These are phyloP conservation scores for Barbus barbus DNA, from an alignment of 2,113 vertebrate genomes.

Conservation along the genomic window DNA sequence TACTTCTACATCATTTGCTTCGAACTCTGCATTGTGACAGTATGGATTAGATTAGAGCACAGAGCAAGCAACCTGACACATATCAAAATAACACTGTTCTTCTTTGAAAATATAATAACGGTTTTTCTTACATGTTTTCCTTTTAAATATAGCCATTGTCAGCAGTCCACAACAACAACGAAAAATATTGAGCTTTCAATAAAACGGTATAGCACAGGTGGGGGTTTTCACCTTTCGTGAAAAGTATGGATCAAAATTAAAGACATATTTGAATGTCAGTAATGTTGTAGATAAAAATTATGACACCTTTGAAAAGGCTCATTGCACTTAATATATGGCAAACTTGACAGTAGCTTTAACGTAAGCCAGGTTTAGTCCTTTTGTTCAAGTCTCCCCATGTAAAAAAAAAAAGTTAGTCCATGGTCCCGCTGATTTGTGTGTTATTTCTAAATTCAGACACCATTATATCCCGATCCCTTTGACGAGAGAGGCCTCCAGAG, in stretches of 20 bases:
- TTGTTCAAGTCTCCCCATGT: conserved; percentile 74
- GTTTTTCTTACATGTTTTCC: conserved; percentile 64
- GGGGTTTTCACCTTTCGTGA: conserved; percentile 64
- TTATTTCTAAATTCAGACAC: conserved; percentile 51
- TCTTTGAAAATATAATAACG: conserved; percentile 80
- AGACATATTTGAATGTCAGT: conserved; percentile 74
- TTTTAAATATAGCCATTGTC: conserved; percentile 76
- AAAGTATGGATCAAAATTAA: conserved; percentile 74
- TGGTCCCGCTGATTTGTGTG: conserved; percentile 64
- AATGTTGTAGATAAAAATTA: conserved; percentile 73
- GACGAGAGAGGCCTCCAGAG: conserved; percentile 92
- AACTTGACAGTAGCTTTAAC: conserved; percentile 92
- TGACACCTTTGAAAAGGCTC: conserved; percentile 74
- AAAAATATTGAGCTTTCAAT: conserved; percentile 77
- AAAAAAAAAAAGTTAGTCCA: conserved; percentile 42
- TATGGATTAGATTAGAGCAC: conserved; percentile 71
- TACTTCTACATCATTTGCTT: conserved; percentile 77
- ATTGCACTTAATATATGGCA: conserved; percentile 85
- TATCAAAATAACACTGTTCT: conserved; percentile 83
- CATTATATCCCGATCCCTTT: conserved; percentile 94
- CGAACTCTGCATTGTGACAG: conserved; percentile 74
- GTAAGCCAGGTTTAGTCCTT: conserved; percentile 83
- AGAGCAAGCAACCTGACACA: conserved; percentile 81
- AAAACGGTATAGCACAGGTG: conserved; percentile 73
- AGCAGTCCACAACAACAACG: conserved; percentile 69